Conservation (phyloP, 2,888 invertebrate genomes). For the Dichetophora obliterata region DNA sequence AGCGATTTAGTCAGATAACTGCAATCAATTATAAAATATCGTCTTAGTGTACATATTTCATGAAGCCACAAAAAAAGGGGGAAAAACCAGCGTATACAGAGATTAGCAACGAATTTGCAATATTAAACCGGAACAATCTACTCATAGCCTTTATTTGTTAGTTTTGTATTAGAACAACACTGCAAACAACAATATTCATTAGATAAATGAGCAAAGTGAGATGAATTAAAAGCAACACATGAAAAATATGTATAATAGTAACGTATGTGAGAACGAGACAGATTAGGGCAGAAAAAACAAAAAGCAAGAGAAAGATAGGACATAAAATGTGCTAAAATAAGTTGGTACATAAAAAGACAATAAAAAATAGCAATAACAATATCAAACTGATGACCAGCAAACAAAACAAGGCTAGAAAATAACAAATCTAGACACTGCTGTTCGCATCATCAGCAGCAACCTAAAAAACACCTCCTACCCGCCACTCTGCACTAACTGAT, state of each 20-base stretch:
- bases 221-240: not conserved
- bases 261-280: not conserved
- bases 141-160: too few species aligned
- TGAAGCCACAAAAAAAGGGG: not conserved
- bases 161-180: not conserved
- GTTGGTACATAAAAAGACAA: conserved; percentile 7
- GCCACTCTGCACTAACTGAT: not conserved
- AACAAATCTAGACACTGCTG: conserved; percentile 2
- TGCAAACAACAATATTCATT: conserved; percentile 3
- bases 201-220: not conserved
- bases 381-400: conserved; percentile 11
- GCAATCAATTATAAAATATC: too few species aligned
- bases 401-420: conserved; percentile 1
- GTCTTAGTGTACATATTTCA: too few species aligned
- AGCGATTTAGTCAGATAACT: too few species aligned
- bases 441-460: not conserved
- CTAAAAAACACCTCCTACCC: not conserved
- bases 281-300: not conserved
- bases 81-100: not conserved
- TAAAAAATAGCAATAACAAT: not conserved
- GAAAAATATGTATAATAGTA: not conserved
- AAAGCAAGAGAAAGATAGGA: not conserved
- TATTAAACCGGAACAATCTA: not conserved
- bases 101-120: not conserved
- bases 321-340: not conserved